phyloP scores from a whole-genome alignment of 2,888 invertebrate species.

The Macrophya annulata region DNA sequence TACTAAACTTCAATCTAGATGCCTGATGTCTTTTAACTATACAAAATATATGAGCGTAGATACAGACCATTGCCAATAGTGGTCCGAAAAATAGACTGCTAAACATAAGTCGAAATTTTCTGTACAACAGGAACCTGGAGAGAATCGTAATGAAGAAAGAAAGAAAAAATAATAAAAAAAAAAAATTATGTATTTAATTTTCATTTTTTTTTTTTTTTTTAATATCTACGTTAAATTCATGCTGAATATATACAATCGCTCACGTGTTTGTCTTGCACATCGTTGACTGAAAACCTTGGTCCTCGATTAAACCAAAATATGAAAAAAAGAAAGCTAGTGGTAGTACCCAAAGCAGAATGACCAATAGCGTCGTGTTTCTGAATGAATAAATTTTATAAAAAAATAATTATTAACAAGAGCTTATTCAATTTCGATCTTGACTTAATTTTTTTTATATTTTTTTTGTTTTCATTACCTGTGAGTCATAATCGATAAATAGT shows the following conservation, averaged over 20 bases:
- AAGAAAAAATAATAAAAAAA: too few species aligned
- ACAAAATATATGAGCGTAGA: slow-evolving; percentile 83
- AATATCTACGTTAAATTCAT: background rate
- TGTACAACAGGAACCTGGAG: slow-evolving; percentile 77
- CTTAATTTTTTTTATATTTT: background rate
- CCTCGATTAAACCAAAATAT: slow-evolving; percentile 80
- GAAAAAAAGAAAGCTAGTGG: slow-evolving; percentile 81
- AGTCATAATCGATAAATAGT: slow-evolving; percentile 84
- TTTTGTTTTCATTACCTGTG: slow-evolving; percentile 65
- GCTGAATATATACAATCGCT: slow-evolving; percentile 3
- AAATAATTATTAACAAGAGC: too few species aligned
- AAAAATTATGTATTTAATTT: too few species aligned
- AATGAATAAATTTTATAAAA: background rate
- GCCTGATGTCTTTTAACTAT: slow-evolving; percentile 82
- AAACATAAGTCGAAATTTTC: slow-evolving; percentile 80
- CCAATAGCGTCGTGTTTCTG: slow-evolving; percentile 80
- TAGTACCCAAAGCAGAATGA: slow-evolving; percentile 82
- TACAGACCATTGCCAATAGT: slow-evolving; percentile 82
- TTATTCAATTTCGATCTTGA: background rate
- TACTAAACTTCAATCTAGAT: slow-evolving; percentile 78
- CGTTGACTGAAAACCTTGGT: slow-evolving; percentile 78
- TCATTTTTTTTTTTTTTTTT: too few species aligned
- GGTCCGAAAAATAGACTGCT: slow-evolving; percentile 82
- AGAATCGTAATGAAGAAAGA: background rate
- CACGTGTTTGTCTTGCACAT: slow-evolving; percentile 64